Evolutionary conservation across 1,140 invertebrate species (phyloP).

Genomic region (Diplogasteroides magnus): DNA sequence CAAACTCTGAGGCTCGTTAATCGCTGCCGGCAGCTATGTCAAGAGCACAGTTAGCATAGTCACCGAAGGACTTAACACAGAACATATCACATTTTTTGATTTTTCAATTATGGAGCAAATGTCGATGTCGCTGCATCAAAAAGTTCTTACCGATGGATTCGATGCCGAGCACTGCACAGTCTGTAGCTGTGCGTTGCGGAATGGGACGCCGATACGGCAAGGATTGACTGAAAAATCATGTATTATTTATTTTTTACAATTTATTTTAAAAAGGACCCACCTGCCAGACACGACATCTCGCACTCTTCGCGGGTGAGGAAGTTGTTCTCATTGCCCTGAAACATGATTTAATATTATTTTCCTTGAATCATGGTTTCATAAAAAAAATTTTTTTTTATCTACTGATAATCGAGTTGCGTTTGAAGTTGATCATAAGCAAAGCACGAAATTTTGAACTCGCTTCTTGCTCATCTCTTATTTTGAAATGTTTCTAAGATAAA

Average conservation of each 20-base stretch:
- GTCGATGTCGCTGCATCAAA: too few species aligned
- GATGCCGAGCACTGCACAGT: constrained; percentile 47
- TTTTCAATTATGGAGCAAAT: too few species aligned
- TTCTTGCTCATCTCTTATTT: not conserved
- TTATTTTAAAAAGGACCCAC: constrained; percentile 20
- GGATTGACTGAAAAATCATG: constrained; percentile 45
- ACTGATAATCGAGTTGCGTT: too few species aligned
- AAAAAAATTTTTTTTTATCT: too few species aligned
- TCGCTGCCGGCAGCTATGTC: too few species aligned
- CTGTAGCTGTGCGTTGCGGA: constrained; percentile 35
- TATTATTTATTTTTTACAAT: constrained; percentile 4
- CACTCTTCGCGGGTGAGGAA: constrained; percentile 47
- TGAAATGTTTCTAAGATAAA: not conserved
- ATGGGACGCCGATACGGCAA: constrained; percentile 42
- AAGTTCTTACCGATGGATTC: constrained; percentile 25
- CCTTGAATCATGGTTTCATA: too few species aligned
- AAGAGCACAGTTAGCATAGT: too few species aligned
- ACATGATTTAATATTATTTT: constrained; percentile 7
- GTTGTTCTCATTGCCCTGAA: constrained; percentile 53
- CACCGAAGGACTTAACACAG: too few species aligned
- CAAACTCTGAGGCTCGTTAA: too few species aligned
- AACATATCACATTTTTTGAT: too few species aligned
- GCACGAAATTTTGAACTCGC: too few species aligned
- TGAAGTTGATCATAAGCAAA: too few species aligned
- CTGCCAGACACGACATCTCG: constrained; percentile 40